A percentile compares a stretch with the other conserved stretches of the same genome.
phyloP scores from a whole-genome alignment of 2,113 vertebrate species.

The Ptilorrhoa leucosticta region DNA sequence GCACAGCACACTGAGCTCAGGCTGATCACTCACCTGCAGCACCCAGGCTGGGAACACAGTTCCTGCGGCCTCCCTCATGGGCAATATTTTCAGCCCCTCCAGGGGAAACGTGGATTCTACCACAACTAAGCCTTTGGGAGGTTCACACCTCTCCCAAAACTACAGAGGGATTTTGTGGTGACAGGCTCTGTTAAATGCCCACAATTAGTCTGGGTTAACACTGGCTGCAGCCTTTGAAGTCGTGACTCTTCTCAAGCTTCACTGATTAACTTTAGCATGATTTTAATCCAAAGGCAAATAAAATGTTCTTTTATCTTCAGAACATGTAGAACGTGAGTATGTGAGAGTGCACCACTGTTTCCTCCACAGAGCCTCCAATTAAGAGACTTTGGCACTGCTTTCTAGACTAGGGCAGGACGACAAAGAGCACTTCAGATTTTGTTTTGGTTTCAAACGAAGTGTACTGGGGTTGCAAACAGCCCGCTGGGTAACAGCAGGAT shows the following conservation, averaged over 20 bases:
- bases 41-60: background rate
- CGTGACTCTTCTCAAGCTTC: background rate
- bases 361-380: slow-evolving; percentile 26
- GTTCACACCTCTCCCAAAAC: background rate
- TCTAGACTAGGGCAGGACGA: background rate
- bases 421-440: slow-evolving; percentile 35
- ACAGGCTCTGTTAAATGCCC: background rate
- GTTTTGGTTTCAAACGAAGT: slow-evolving; percentile 38
- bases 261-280: background rate
- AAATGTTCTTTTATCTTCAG: slow-evolving; percentile 1
- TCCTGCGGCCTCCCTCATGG: background rate
- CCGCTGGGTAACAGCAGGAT: slow-evolving; percentile 26
- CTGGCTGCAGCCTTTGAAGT: background rate
- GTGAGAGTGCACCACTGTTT: background rate
- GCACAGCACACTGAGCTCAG: background rate
- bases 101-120: background rate
- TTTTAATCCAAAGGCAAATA: slow-evolving; percentile 44
- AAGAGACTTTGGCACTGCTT: slow-evolving; percentile 20
- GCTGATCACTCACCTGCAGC: background rate
- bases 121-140: background rate
- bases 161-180: background rate
- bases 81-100: background rate
- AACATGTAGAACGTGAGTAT: background rate
- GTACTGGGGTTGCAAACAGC: slow-evolving; percentile 3
- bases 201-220: background rate